Evolutionary conservation across 2,113 vertebrate genomes (phyloP).

Genomic region (Prochilodus magdalenae): DNA sequence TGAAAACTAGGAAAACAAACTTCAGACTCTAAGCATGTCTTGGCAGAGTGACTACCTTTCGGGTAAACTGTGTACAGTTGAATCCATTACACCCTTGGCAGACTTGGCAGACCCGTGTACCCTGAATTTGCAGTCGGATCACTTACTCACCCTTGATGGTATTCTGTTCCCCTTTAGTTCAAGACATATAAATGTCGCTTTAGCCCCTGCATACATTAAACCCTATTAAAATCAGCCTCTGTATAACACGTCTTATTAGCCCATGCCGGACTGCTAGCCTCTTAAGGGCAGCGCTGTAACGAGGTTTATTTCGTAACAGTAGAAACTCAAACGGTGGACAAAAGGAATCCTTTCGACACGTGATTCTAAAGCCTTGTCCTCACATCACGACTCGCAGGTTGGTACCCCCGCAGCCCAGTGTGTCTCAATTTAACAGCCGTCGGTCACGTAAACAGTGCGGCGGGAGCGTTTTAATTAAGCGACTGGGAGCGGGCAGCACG

Average conservation of each 20-base stretch:
- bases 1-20: no score
- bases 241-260: constrained; percentile 62
- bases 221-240: constrained; percentile 60
- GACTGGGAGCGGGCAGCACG: constrained; percentile 54
- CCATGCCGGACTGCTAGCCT: constrained; percentile 38
- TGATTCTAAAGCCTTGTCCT: constrained; percentile 40
- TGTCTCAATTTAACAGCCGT: constrained; percentile 68
- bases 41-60: no score
- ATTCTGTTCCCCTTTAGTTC: constrained; percentile 26
- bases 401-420: constrained; percentile 22
- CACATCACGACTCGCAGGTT: constrained; percentile 18
- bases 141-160: not conserved
- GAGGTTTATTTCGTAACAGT: constrained; percentile 59
- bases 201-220: constrained; percentile 54
- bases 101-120: not conserved
- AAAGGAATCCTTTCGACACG: constrained; percentile 56
- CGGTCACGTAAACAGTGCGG: constrained; percentile 55
- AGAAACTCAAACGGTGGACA: constrained; percentile 61
- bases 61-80: no score
- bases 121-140: constrained; percentile 1
- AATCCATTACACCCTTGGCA: not conserved
- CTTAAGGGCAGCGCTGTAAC: constrained; percentile 57
- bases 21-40: no score
- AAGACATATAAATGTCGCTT: constrained; percentile 56
- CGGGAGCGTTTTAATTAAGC: constrained; percentile 72